A percentile compares a stretch with the other conserved stretches of the same genome.
Evolutionary conservation across 2,113 vertebrate genomes (phyloP).

Genomic region (Antechinus flavipes): DNA sequence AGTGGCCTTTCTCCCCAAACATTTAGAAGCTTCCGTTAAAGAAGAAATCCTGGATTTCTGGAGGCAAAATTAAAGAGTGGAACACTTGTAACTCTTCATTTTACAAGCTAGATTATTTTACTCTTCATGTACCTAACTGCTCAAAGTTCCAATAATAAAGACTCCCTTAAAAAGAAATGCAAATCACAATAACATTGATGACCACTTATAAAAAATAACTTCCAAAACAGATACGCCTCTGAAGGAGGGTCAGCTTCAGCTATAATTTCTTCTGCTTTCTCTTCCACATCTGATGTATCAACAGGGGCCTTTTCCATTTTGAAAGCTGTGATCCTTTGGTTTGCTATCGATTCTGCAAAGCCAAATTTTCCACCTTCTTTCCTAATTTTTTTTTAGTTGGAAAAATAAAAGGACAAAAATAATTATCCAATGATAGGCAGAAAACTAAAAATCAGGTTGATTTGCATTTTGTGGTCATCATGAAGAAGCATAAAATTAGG

Average conservation of each 20-base stretch:
- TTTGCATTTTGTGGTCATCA: not conserved
- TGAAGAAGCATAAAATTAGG: not conserved
- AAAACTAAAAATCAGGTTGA: not conserved
- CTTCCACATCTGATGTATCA: slow-evolving; percentile 86
- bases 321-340: slow-evolving; percentile 93
- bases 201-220: not conserved
- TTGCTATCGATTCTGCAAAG: slow-evolving; percentile 94
- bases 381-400: slow-evolving; percentile 80
- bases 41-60: not conserved
- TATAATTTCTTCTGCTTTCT: slow-evolving; percentile 89
- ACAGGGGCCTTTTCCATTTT: slow-evolving; percentile 89
- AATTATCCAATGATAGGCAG: slow-evolving; percentile 3
- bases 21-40: too few species aligned
- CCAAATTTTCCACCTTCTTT: slow-evolving; percentile 95
- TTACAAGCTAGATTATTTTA: not conserved
- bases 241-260: slow-evolving; percentile 85
- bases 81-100: not conserved
- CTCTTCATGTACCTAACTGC: not conserved
- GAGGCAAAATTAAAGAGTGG: not conserved
- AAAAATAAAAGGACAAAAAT: slow-evolving; percentile 7
- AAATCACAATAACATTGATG: not conserved
- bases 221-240: slow-evolving; percentile 87
- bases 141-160: not conserved
- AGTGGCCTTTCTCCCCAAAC: too few species aligned
- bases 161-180: not conserved